phyloP scores from a whole-genome alignment of 2,113 vertebrate genomes.

The Cyanoderma ruficeps region DNA sequence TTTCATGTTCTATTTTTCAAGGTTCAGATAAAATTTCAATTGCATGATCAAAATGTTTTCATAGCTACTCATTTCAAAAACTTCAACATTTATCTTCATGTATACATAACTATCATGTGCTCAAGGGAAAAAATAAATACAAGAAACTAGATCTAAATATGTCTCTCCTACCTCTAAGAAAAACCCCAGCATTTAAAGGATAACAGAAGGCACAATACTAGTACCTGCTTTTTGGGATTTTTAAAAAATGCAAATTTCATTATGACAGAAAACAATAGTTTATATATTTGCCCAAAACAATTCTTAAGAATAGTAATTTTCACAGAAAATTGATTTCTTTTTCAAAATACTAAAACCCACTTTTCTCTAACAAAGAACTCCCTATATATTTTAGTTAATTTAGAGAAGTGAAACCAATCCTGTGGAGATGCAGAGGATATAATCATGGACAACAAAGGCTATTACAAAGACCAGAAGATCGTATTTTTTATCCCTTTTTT shows the following conservation, averaged over 20 bases:
- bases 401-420: neutral
- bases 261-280: neutral
- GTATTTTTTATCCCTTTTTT: neutral
- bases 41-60: neutral
- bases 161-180: neutral
- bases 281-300: neutral
- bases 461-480: neutral
- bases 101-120: neutral
- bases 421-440: neutral
- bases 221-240: neutral
- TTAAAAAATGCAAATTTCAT: neutral
- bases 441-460: neutral
- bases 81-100: neutral
- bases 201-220: neutral
- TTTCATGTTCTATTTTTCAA: neutral
- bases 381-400: neutral
- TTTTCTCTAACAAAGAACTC: neutral
- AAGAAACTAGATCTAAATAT: neutral
- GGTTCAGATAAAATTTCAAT: neutral
- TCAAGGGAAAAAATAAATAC: neutral
- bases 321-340: neutral
- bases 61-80: neutral
- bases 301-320: neutral
- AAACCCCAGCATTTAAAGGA: neutral
- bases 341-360: neutral